A percentile compares a stretch with the other conserved stretches of the same genome.
Conservation (phyloP, 2,888 invertebrate genomes). For the Zeuzera pyrina region DNA sequence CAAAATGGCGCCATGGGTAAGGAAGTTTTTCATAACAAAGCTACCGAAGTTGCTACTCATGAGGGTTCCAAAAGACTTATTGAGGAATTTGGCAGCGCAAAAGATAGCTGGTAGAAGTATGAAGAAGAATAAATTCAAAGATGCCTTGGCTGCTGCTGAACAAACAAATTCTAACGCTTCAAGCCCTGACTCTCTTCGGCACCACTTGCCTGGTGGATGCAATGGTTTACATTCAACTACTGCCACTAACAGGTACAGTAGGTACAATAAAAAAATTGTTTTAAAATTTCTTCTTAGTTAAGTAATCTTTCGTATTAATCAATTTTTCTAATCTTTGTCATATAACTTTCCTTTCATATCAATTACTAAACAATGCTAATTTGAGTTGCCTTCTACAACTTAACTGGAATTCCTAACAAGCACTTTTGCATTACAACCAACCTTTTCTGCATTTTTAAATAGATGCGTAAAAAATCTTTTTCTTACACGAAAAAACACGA, state of each 20-base stretch:
- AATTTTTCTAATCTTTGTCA: no score
- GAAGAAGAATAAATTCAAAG: conserved; percentile 80
- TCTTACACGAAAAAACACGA: no score
- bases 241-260: conserved; percentile 82
- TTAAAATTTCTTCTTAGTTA: no score
- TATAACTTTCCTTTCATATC: no score
- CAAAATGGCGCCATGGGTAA: conserved; percentile 96
- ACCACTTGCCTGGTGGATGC: conserved; percentile 80
- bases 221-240: conserved; percentile 86
- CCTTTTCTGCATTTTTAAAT: no score
- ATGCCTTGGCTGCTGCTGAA: conserved; percentile 79
- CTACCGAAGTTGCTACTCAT: conserved; percentile 89
- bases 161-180: conserved; percentile 82
- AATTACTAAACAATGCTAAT: no score
- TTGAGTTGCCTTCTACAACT: no score
- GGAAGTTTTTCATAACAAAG: conserved; percentile 88
- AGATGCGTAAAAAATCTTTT: no score
- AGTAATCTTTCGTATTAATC: no score
- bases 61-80: conserved; percentile 89
- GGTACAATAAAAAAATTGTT: no score
- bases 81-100: conserved; percentile 86
- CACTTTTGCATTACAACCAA: no score
- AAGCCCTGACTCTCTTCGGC: conserved; percentile 83
- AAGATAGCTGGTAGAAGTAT: conserved; percentile 80
- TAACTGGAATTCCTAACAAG: no score